Evolutionary conservation across 2,888 invertebrate genomes (phyloP).

Genomic region (Cosmopolites sordidus): DNA sequence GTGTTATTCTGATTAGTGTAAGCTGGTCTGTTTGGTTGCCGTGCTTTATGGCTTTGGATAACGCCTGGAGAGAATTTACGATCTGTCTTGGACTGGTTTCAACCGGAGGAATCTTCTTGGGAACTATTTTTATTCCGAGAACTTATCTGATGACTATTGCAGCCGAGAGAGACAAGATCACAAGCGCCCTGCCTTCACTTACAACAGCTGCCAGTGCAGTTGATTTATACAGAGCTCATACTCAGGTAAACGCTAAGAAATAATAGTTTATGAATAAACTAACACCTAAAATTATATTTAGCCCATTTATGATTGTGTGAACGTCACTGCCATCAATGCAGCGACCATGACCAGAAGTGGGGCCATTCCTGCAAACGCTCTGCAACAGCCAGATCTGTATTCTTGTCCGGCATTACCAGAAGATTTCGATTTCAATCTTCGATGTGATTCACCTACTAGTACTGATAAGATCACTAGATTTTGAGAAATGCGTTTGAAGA

Average conservation of each 20-base stretch:
- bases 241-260: constrained; percentile 37
- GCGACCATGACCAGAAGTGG: constrained; percentile 42
- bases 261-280: neutral
- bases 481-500: too few relatives aligned
- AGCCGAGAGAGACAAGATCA: constrained; percentile 57
- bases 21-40: constrained; percentile 62
- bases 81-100: constrained; percentile 59
- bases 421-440: constrained; percentile 40
- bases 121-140: constrained; percentile 63
- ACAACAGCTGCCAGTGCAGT: constrained; percentile 47
- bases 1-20: constrained; percentile 52
- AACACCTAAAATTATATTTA: constrained; percentile 34
- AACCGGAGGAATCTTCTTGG: constrained; percentile 59
- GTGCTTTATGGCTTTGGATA: constrained; percentile 52
- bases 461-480: constrained; percentile 47
- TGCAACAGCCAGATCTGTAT: constrained; percentile 40
- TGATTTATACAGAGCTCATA: constrained; percentile 47
- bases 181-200: constrained; percentile 53
- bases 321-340: constrained; percentile 50
- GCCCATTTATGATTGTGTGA: constrained; percentile 58
- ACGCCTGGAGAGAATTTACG: constrained; percentile 55
- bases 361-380: constrained; percentile 15
- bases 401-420: constrained; percentile 38
- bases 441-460: constrained; percentile 36
- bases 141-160: constrained; percentile 65